These are phyloP conservation scores for Salvator merianae DNA, from an alignment of 2,113 vertebrate genomes.

Conservation along the genomic window DNA sequence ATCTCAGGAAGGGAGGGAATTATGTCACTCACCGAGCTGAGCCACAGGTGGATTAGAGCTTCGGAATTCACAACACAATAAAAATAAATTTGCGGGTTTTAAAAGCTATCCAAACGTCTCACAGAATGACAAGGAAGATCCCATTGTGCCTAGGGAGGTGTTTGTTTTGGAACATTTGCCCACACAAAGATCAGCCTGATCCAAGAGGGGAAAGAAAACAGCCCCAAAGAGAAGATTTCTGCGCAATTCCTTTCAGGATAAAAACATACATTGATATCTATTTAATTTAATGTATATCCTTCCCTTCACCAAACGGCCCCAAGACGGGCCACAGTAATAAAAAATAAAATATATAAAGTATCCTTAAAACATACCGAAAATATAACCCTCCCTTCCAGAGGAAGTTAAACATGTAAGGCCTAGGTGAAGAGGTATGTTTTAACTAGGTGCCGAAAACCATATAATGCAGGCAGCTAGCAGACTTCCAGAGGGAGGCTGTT, in stretches of 20 bases:
- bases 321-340: too few relatives aligned
- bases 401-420: too few relatives aligned
- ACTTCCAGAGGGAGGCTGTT: too few relatives aligned
- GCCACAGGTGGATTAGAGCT: not conserved
- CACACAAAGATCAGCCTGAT: not conserved
- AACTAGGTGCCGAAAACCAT: too few relatives aligned
- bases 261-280: not conserved
- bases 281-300: conserved; percentile 9
- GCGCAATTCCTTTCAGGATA: not conserved
- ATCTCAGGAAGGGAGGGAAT: not conserved
- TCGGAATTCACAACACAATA: not conserved
- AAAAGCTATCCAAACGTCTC: not conserved
- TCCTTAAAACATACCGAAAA: too few relatives aligned
- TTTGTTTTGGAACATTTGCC: not conserved
- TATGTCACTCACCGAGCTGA: not conserved
- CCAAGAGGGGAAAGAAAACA: not conserved
- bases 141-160: not conserved
- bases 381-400: too few relatives aligned
- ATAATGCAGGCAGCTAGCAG: too few relatives aligned
- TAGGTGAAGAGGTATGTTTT: too few relatives aligned
- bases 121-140: not conserved
- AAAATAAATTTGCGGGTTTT: not conserved
- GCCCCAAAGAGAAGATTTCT: not conserved
- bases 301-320: not conserved
- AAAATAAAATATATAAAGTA: too few relatives aligned